Base-by-base conservation (phyloP, 2,888 invertebrate genomes). In the Deilephila elpenor region DNA sequence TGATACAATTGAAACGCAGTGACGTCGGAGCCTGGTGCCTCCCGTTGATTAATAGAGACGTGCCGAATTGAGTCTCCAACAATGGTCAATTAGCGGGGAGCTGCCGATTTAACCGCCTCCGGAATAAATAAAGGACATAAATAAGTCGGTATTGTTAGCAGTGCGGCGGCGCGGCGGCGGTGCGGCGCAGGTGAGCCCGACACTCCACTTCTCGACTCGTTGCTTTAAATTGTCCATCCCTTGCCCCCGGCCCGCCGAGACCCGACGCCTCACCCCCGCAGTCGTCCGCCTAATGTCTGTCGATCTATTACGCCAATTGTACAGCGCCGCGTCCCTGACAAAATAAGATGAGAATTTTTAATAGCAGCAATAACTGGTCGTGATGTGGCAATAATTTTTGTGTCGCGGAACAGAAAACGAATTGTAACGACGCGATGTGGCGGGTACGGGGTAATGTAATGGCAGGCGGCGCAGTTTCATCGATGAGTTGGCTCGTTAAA, bases 271-370 rank as follows among this genome's bases (percentile, higher is more conserved):
- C n/a, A 20, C 75, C 72, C 75, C 78, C 44, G 78, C 71, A 53
- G 59, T 32, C 73, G 64, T 73, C 75, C 75, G 74, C 61, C 77
- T 87, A 88, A 88, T 87, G 86, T 84, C 80, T 75, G 75, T 77
- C 87, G 82, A 88, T 88, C 84, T 87, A 83, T 89, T 89, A 86
- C 76, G 78, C 83, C 88, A 84, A 88, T 88, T 85, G 86, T 84
- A 85, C 88, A 86, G 85, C 87, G 89, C 85, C 87, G 89, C 85
- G 79, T 82, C 83, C 76, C 82, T 83, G 86, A 86, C 87, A 85
- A 85, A 89, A 88, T 84, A 87, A 89, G 87, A 88, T 81, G 85
- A 81, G 82, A 82, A 82, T 86, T 87, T 89, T 88, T 88, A 89
- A 89, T 87, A 84, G 85, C 80, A 74, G 77, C 79, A 84, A 86